Evolutionary conservation across 1,140 invertebrate genomes (phyloP), one percentile per base, ranked within the genome.

Genomic region (Pentalonia nigronervosa): DNA sequence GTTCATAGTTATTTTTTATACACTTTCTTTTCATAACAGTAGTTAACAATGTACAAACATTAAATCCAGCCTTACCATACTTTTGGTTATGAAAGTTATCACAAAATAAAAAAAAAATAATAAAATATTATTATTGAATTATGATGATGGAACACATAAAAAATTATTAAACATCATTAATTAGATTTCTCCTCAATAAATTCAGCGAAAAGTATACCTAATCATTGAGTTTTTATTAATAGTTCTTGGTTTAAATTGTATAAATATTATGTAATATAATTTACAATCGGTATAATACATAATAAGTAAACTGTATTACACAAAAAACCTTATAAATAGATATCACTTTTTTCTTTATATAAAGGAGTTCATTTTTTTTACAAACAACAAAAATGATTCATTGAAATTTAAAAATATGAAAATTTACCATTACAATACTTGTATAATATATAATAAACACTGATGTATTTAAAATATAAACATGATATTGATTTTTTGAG

Each of bases 41-140:
- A 92, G 67, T 92, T 84, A 92, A 92, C 91, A 92, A 92, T 92
- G 76, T 92, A 92, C 91, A 92, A 92, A 92, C 81, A 83, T 23
- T 83, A 92, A 92, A 84, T 92, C 47, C 91, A 92, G 91, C 91
- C 67, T 83, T 92, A 84, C 76, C 47, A 83, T 92, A 92, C 34
- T 83, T 83, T 92, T 92, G 91, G 91, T 92, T 92, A 36, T 92
- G 34, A 92, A 91, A 84, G 83, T 83, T 92, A 92, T 92, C 91
- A 92, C 91, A 92, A 92, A 89, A 89, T 53, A 88, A 89, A 53
- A 84, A 83, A 92, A 83, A 83, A 92, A 92, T 53, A 84, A 84
- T 91, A 21, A 83, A 81, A 41, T 41, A 84, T 48, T 91, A 83
- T 91, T 47, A 91, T 91, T 41, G 36, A 90, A 60, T 90, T 90